Conservation (phyloP, 2,888 invertebrate genomes). For the Leucozona laternaria region DNA sequence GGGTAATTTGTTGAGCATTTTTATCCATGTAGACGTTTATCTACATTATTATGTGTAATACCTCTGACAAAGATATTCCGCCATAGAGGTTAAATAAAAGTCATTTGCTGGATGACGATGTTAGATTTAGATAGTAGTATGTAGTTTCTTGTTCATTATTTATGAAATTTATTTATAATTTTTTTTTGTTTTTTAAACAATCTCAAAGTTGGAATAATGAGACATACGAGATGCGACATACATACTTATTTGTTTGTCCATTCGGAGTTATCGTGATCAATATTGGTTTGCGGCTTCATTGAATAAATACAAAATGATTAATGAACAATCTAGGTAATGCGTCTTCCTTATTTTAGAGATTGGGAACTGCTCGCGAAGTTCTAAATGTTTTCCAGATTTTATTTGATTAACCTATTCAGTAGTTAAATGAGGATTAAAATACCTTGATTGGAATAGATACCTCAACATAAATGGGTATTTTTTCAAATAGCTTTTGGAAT, state of each 20-base stretch:
- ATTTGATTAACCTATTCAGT: neutral
- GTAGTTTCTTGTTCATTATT: neutral
- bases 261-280: neutral
- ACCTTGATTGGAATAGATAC: too few relatives aligned
- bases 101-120: conserved; percentile 57
- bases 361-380: neutral
- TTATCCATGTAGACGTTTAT: neutral
- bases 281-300: neutral
- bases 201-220: neutral
- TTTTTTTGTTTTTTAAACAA: neutral
- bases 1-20: neutral
- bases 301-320: neutral
- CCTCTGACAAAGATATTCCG: conserved; percentile 64
- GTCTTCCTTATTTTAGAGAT: neutral
- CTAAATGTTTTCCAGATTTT: neutral
- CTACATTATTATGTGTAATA: conserved; percentile 10
- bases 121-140: neutral
- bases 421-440: too few relatives aligned
- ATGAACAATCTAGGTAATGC: neutral
- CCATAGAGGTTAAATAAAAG: conserved; percentile 74
- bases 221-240: neutral
- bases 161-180: neutral
- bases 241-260: neutral
- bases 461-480: too few relatives aligned
- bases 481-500: too few relatives aligned